These are phyloP conservation scores for Scarus forsteni DNA, from an alignment of 2,797 vertebrate genomes.

Conservation along the genomic window DNA sequence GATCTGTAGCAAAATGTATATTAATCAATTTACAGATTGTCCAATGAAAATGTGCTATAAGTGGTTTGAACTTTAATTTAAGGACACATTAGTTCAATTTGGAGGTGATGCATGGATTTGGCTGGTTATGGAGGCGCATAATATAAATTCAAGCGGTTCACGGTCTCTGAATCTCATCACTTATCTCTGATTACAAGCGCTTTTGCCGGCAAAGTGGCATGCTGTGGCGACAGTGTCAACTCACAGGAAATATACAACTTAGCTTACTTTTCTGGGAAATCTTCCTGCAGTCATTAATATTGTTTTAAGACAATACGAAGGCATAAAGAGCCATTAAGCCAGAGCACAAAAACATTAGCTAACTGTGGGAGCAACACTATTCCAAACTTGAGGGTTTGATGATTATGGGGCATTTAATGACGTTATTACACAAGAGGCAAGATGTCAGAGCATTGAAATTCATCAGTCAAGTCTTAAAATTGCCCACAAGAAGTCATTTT, in stretches of 20 bases:
- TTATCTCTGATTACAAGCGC: not conserved
- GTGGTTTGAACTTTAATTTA: constrained; percentile 4
- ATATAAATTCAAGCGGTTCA: constrained; percentile 3
- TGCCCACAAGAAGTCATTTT: too few relatives aligned
- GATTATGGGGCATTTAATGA: too few relatives aligned
- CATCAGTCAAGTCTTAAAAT: too few relatives aligned
- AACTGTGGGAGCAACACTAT: too few relatives aligned
- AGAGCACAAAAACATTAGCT: too few relatives aligned
- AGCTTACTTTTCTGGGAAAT: too few relatives aligned
- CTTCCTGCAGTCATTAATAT: too few relatives aligned
- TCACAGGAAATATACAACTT: not conserved
- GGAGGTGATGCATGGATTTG: constrained; percentile 13
- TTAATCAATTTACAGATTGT: constrained; percentile 40
- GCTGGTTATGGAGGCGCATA: not conserved
- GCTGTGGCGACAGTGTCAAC: constrained; percentile 14
- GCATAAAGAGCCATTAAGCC: too few relatives aligned
- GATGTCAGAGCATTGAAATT: too few relatives aligned
- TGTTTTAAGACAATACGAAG: too few relatives aligned
- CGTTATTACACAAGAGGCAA: too few relatives aligned
- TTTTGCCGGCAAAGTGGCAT: constrained; percentile 6
- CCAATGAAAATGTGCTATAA: constrained; percentile 14
- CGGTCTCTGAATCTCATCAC: not conserved
- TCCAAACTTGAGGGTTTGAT: too few relatives aligned
- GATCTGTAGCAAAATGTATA: constrained; percentile 38
- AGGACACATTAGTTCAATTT: constrained; percentile 10